Conservation (phyloP, 2,888 invertebrate genomes). For the Callinectes sapidus region DNA sequence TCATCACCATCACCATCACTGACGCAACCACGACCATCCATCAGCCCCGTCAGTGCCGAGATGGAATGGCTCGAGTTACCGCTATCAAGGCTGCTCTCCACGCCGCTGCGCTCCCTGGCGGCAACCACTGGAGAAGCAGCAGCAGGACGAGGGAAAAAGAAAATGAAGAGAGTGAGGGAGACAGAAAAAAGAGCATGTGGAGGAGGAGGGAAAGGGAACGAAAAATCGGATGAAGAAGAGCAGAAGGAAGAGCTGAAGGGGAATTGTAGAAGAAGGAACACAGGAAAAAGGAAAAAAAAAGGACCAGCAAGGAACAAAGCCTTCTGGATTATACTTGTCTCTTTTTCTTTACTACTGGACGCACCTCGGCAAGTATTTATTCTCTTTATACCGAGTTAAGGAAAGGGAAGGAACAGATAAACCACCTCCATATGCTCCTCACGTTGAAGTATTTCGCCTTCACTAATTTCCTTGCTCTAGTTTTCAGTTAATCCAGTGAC, state of each 20-base stretch:
- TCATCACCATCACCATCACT: conserved; percentile 25
- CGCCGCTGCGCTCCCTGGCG: neutral
- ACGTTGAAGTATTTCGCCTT: neutral
- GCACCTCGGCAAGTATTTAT: neutral
- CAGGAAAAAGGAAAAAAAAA: neutral
- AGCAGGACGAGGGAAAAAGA: neutral
- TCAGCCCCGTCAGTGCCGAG: neutral
- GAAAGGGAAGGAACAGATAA: neutral
- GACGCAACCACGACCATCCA: neutral
- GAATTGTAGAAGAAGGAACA: neutral
- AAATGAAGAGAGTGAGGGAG: neutral
- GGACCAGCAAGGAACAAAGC: neutral
- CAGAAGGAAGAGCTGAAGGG: neutral
- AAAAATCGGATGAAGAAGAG: neutral
- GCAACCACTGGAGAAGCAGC: neutral
- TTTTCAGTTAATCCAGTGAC: neutral
- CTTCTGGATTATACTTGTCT: neutral
- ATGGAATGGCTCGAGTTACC: conserved; percentile 8
- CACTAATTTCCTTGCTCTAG: neutral
- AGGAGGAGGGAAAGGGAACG: neutral
- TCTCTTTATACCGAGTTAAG: neutral
- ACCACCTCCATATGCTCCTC: neutral
- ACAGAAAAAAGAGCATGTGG: neutral
- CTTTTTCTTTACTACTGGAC: neutral
- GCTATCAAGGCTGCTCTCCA: neutral